Evolutionary conservation across 2,888 invertebrate genomes (phyloP).

Genomic region (Hydrotaea diabolus): DNA sequence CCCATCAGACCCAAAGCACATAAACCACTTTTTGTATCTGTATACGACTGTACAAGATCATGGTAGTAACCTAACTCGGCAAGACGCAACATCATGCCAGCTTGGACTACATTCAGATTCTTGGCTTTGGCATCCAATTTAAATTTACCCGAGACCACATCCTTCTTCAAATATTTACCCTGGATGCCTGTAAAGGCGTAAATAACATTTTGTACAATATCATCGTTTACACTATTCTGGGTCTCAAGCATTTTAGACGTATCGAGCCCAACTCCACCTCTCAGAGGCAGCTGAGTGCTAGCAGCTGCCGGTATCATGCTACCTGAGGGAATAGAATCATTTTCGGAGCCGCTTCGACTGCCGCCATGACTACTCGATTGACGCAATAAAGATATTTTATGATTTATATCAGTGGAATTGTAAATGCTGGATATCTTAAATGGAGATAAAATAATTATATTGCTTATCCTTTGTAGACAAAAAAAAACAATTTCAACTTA

Average conservation of each 20-base stretch:
- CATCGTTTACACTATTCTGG: slow-evolving; percentile 71
- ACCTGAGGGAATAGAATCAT: slow-evolving; percentile 49
- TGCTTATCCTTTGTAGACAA: too few relatives aligned
- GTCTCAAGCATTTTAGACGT: slow-evolving; percentile 59
- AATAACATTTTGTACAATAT: slow-evolving; percentile 88
- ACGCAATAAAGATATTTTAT: slow-evolving; percentile 54
- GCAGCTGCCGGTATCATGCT: slow-evolving; percentile 34
- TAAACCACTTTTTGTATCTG: slow-evolving; percentile 86
- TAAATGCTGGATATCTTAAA: slow-evolving; percentile 47
- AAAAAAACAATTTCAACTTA: slow-evolving; percentile 29
- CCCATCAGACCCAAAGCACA: slow-evolving; percentile 88
- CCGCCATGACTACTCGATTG: slow-evolving; percentile 39
- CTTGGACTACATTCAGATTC: slow-evolving; percentile 82
- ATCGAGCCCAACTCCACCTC: slow-evolving; percentile 36
- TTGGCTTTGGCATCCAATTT: slow-evolving; percentile 83
- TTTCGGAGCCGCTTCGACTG: slow-evolving; percentile 59
- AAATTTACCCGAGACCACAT: slow-evolving; percentile 84
- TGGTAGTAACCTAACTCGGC: slow-evolving; percentile 90
- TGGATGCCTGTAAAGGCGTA: slow-evolving; percentile 94
- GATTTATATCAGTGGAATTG: slow-evolving; percentile 49
- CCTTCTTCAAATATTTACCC: slow-evolving; percentile 87
- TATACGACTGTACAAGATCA: slow-evolving; percentile 89
- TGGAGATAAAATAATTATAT: neutral
- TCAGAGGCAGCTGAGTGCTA: slow-evolving; percentile 48
- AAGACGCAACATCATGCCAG: slow-evolving; percentile 86